A percentile compares a stretch with the other conserved stretches of the same genome.
Conservation (phyloP, 1,140 invertebrate genomes). For the Temnothorax longispinosus region DNA sequence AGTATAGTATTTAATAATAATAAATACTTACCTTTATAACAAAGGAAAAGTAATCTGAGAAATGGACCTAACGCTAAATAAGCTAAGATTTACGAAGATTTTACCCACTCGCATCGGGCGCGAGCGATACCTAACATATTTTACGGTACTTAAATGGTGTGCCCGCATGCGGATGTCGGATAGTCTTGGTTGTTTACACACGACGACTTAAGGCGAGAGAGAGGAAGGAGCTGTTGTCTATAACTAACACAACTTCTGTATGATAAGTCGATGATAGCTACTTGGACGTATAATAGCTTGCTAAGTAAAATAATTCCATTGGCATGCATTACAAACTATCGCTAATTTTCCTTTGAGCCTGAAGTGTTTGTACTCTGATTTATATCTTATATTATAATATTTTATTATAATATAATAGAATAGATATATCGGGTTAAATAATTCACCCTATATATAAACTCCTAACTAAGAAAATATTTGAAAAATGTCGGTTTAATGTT, state of each 20-base stretch:
- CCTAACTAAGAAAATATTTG: neutral
- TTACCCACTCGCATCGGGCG: neutral
- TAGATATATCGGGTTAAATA: neutral
- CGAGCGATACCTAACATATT: conserved; percentile 31
- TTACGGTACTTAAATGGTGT: conserved; percentile 30
- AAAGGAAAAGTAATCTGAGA: neutral
- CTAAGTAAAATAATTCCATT: neutral
- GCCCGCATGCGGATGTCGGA: neutral
- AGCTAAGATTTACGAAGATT: conserved; percentile 1
- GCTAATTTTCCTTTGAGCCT: neutral
- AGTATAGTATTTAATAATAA: neutral
- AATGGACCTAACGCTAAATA: neutral
- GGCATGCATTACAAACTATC: neutral
- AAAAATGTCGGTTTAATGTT: neutral
- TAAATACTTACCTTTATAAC: neutral
- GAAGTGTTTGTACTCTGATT: neutral
- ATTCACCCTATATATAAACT: neutral
- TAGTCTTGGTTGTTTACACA: conserved; percentile 32
- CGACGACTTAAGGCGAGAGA: conserved; percentile 37
- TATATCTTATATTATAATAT: neutral
- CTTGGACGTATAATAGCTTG: conserved; percentile 15
- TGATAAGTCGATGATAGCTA: conserved; percentile 5
- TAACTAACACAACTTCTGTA: conserved; percentile 1
- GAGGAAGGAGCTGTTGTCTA: conserved; percentile 28
- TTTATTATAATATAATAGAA: neutral